Conservation (phyloP, 1,140 invertebrate genomes). For the Penaeus vannamei region DNA sequence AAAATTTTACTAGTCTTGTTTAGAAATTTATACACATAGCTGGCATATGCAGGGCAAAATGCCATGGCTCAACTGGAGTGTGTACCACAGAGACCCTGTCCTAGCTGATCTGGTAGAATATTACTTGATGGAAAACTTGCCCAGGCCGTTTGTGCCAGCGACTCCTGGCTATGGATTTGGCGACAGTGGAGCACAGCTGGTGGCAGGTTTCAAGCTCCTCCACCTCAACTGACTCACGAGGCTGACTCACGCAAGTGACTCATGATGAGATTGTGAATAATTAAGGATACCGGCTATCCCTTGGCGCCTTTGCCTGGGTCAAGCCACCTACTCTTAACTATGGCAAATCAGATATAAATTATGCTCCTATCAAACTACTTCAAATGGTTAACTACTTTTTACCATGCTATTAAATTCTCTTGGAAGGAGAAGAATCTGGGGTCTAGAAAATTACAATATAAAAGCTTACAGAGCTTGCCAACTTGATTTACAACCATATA, state of each 20-base stretch:
- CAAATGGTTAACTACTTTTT: constrained; percentile 62
- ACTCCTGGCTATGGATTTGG: constrained; percentile 49
- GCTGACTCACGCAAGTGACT: constrained; percentile 26
- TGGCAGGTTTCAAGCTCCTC: constrained; percentile 52
- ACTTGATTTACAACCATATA: constrained; percentile 64
- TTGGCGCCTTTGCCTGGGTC: constrained; percentile 51
- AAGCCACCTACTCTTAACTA: constrained; percentile 64
- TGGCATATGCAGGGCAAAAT: constrained; percentile 43
- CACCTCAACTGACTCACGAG: constrained; percentile 51
- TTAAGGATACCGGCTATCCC: constrained; percentile 61
- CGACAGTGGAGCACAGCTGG: constrained; percentile 54
- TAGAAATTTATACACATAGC: constrained; percentile 46
- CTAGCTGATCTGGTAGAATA: constrained; percentile 59
- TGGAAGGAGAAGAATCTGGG: constrained; percentile 66
- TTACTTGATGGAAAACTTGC: constrained; percentile 61
- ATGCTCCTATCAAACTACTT: constrained; percentile 66
- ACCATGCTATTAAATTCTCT: constrained; percentile 66
- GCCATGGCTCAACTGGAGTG: constrained; percentile 62
- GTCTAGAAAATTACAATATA: constrained; percentile 67
- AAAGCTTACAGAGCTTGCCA: constrained; percentile 66
- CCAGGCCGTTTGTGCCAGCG: constrained; percentile 55
- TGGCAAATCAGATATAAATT: constrained; percentile 67
- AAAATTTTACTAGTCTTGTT: not conserved
- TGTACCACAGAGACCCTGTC: constrained; percentile 62
- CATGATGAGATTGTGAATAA: constrained; percentile 51